These are phyloP conservation scores for Musca vetustissima DNA, from an alignment of 1,140 invertebrate species.

Conservation along the genomic window DNA sequence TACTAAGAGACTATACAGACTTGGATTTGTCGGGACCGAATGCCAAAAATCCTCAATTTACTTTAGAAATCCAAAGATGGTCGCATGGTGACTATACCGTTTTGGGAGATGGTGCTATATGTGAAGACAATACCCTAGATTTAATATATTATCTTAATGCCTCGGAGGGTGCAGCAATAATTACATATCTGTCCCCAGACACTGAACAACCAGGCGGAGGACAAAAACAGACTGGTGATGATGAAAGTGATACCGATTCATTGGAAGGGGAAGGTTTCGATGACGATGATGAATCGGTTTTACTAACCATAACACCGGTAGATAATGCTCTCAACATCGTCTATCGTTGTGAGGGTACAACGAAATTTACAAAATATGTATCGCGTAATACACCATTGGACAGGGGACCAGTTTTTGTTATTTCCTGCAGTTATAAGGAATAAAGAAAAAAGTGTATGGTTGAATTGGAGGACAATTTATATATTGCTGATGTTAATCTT, in stretches of 20 bases:
- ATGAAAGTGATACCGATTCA: conserved; percentile 25
- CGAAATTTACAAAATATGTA: conserved; percentile 67
- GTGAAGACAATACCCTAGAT: conserved; percentile 60
- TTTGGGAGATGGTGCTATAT: conserved; percentile 49
- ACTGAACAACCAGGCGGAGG: conserved; percentile 33
- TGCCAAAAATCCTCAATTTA: conserved; percentile 55
- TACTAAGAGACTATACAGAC: conserved; percentile 67
- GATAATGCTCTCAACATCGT: conserved; percentile 70
- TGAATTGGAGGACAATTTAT: too few relatives aligned
- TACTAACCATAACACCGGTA: conserved; percentile 59
- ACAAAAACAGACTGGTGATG: conserved; percentile 34
- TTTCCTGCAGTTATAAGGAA: conserved; percentile 54
- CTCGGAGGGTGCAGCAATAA: conserved; percentile 54
- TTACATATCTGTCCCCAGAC: conserved; percentile 61
- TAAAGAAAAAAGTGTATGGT: conserved; percentile 25
- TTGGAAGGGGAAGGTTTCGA: conserved; percentile 25
- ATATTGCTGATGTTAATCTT: not conserved
- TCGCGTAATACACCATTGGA: conserved; percentile 48
- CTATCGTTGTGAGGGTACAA: conserved; percentile 64
- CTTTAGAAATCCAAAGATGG: conserved; percentile 70
- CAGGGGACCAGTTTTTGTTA: conserved; percentile 50
- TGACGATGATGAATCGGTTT: conserved; percentile 37
- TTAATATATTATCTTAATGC: conserved; percentile 62
- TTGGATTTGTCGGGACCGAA: conserved; percentile 59
- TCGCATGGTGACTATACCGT: conserved; percentile 64